Evolutionary conservation across 2,797 vertebrate species (phyloP), one percentile per base, ranked within the genome.

Genomic region (Lophotriccus pileatus): DNA sequence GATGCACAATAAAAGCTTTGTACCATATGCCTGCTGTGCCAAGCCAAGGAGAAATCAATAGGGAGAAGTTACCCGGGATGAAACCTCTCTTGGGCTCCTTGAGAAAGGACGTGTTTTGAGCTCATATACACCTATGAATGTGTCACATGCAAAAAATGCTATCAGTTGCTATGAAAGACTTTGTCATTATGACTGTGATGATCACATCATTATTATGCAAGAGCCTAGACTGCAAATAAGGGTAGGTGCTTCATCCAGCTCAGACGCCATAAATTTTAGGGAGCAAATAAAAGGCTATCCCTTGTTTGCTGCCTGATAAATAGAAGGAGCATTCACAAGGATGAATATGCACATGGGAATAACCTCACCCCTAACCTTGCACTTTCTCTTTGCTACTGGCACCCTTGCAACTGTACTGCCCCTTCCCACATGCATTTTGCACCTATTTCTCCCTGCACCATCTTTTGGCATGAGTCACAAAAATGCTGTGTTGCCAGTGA

Each of bases 141-240:
- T 24, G 55, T 27, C 22, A 41, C 0, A 0, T 17, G 12, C 6
- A 2, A 70, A 12, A 72, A 85, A 37, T 10, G 4, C 0, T 5
- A 39, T 9, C 17, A 41, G 46, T 36, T 76, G 14, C 59, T 69
- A 21, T 5, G 20, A 81, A 81, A 47, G 36, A 59, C 27, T 82
- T 78, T 50, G 24, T 50, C 44, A 30, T 58, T 72, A 60, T 32
- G 68, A 72, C 44, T 64, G 10, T 47, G n/a, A 55, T 79, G 32
- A 85, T 39, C 46, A n/a, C 15, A n/a, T 23, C 3, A 1, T 49
- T 59, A 62, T 14, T 52, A 41, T 39, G n/a, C 39, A 81, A 78
- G 46, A 72, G 32, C 16, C n/a, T 50, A 68, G 34, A 46, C 32
- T 78, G 37, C 32, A 84, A 68, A 43, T 41, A 53, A 86, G n/a